phyloP scores from a whole-genome alignment of 2,888 invertebrate species.

The Pterostichus niger region DNA sequence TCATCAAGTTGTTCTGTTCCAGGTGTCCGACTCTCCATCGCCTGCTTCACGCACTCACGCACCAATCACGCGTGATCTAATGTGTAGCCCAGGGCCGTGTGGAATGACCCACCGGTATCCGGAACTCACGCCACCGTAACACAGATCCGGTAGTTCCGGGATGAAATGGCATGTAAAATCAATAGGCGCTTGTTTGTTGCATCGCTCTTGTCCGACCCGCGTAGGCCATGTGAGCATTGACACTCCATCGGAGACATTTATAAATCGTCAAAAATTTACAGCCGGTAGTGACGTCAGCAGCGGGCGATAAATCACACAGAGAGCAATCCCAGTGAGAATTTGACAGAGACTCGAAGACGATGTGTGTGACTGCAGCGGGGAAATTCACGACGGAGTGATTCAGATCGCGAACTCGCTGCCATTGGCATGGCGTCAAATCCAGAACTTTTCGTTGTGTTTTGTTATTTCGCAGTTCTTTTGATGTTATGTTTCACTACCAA shows the following conservation, averaged over 20 bases:
- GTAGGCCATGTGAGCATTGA: not conserved
- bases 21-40: not conserved
- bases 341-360: constrained; percentile 14
- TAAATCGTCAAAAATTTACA: constrained; percentile 53
- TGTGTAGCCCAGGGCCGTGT: constrained; percentile 1
- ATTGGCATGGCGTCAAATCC: constrained; percentile 50
- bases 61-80: constrained; percentile 15
- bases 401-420: constrained; percentile 6
- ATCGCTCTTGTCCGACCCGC: not conserved
- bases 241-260: constrained; percentile 41
- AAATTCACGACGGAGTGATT: not conserved
- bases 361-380: constrained; percentile 33
- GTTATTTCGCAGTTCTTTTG: constrained; percentile 60
- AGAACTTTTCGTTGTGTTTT: constrained; percentile 56
- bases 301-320: constrained; percentile 6
- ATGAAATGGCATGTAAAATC: constrained; percentile 64
- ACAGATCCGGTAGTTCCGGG: constrained; percentile 50
- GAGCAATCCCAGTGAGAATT: constrained; percentile 14
- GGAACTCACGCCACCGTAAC: constrained; percentile 38
- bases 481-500: constrained; percentile 58
- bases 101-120: constrained; percentile 22
- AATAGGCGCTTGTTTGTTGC: constrained; percentile 44
- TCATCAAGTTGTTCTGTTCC: constrained; percentile 9
- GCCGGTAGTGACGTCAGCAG: not conserved
- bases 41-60: not conserved